Percentiles rank a stretch among this genome's conserved stretches.
Conservation (phyloP, 2,888 invertebrate genomes). For the Vandiemenella viatica region DNA sequence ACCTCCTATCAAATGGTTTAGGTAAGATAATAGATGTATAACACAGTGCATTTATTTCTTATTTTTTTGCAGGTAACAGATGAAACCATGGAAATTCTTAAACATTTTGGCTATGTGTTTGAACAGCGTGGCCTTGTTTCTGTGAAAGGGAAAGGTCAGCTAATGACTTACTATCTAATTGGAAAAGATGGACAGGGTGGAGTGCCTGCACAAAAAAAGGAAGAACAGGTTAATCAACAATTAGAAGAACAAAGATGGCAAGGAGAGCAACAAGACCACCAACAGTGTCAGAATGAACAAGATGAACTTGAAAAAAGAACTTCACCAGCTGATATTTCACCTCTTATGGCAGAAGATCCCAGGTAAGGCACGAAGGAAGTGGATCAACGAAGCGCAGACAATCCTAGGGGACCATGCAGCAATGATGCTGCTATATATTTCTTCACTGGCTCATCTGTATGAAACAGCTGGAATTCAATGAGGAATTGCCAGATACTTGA, state of each 20-base stretch:
- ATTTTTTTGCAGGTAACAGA: slow-evolving; percentile 64
- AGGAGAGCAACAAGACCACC: too few relatives aligned
- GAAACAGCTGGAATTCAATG: too few relatives aligned
- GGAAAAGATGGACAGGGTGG: slow-evolving; percentile 26
- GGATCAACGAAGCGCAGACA: background rate
- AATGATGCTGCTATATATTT: too few relatives aligned
- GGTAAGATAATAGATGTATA: too few relatives aligned
- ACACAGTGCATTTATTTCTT: too few relatives aligned
- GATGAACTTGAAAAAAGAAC: background rate
- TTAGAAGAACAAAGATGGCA: too few relatives aligned
- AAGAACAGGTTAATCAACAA: too few relatives aligned
- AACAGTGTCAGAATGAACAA: too few relatives aligned
- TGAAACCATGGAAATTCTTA: slow-evolving; percentile 79
- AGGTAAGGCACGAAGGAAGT: background rate
- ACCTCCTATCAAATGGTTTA: too few relatives aligned
- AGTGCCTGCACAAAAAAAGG: background rate
- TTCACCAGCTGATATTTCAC: background rate
- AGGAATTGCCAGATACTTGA: too few relatives aligned
- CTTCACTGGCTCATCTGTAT: too few relatives aligned
- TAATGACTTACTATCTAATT: slow-evolving; percentile 86
- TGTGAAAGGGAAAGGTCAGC: slow-evolving; percentile 93
- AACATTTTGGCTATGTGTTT: slow-evolving; percentile 80
- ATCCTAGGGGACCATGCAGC: background rate
- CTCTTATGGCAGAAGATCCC: background rate
- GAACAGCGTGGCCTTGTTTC: slow-evolving; percentile 87